Evolutionary conservation across 64 coral and sea anemone genomes (phyloP), one percentile per base, ranked within the genome.

Genomic region (Dendronephthya gigantea): DNA sequence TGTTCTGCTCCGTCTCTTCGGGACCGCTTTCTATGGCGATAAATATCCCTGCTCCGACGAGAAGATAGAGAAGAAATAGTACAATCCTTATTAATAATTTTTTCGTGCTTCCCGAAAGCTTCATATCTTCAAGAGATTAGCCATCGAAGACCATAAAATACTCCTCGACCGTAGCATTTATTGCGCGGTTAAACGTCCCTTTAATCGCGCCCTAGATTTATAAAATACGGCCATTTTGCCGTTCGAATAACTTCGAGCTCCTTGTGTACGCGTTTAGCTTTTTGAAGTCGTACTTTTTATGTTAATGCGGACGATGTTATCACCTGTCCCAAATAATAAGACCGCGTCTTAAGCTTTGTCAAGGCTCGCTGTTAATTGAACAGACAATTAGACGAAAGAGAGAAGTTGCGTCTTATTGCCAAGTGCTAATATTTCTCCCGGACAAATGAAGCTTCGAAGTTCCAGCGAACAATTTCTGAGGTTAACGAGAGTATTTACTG

Each of bases 231-330:
- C 30, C 72, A 79, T 79, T 79, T 79, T 79, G 25, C 17, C 72
- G 72, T 3, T 30, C 32, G 15, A 16, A 33, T 29, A 17, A 79
- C 37, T 79, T 36, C 29, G 10, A 15, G 25, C 15, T 29, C 32
- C 13, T 35, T 19, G 32, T 27, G 11, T 34, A 79, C 28, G 72
- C 32, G 32, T 29, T 79, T 79, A 79, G 72, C 72, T 79, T 79
- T 79, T 39, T 39, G 72, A 34, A 79, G 30, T 39, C 72, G 29
- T 79, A 79, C 29, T 79, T 79, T n/a, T 79, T 39, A 79, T 79
- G 72, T 15, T 79, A 79, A 79, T 79, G 2, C 36, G 30, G 9
- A 29, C 72, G 72, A 79, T 79, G 15, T 0, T 79, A 79, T 79
- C 72, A 79, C 72, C 72, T 79, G 72, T 35, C 29, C 72, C 30